These are phyloP conservation scores for Drosophila equinoxialis DNA, from an alignment of 1,140 invertebrate species.

Conservation along the genomic window DNA sequence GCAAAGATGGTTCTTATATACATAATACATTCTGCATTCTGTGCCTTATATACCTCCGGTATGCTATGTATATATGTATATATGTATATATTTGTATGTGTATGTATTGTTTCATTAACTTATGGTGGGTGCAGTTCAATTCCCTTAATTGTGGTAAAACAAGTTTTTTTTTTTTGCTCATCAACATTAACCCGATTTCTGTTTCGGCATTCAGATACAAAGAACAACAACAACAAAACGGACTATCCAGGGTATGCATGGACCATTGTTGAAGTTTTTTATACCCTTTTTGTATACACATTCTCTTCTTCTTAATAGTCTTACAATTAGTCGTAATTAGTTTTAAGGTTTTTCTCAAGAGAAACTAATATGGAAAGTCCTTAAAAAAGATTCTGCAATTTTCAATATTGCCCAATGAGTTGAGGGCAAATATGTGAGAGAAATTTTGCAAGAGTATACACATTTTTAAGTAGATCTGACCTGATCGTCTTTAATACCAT, in stretches of 20 bases:
- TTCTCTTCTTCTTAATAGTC: no score
- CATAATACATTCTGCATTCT: conserved; percentile 3
- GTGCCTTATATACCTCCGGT: not conserved
- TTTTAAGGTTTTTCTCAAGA: no score
- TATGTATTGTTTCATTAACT: conserved; percentile 7
- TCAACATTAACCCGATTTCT: conserved; percentile 76
- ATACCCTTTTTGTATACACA: not conserved
- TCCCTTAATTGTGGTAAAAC: conserved; percentile 50
- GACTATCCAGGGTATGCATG: not conserved
- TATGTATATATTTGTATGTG: not conserved
- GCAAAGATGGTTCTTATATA: conserved; percentile 1
- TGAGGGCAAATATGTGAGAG: no score
- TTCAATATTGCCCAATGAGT: no score
- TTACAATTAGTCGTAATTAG: no score
- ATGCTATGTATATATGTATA: not conserved
- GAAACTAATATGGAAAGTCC: no score
- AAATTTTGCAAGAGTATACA: no score
- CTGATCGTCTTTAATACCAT: no score
- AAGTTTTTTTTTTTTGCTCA: conserved; percentile 64
- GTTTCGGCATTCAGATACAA: conserved; percentile 33
- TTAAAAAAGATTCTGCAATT: no score
- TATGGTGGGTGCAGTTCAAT: conserved; percentile 6
- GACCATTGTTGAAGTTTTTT: not conserved
- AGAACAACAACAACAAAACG: conserved; percentile 8
- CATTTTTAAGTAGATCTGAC: no score